Percentiles rank a stretch among this genome's conserved stretches.
phyloP scores from a whole-genome alignment of 1,140 invertebrate species.

The Drosophila burlai region DNA sequence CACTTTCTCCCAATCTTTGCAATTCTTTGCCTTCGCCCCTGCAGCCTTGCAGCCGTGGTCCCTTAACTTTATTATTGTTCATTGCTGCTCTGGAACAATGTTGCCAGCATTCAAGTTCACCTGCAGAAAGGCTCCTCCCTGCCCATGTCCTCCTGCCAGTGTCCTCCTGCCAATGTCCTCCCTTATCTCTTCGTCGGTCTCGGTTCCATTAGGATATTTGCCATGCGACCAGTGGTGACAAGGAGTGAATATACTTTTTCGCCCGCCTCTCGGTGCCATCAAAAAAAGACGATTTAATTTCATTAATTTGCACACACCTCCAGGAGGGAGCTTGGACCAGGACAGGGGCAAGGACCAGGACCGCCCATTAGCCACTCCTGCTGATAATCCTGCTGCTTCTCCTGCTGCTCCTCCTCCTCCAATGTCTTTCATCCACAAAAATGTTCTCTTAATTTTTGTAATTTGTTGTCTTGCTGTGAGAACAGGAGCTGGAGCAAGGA shows the following conservation, averaged over 20 bases:
- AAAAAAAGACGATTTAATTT: constrained; percentile 79
- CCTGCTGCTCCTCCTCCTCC: background rate
- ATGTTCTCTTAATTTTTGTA: constrained; percentile 77
- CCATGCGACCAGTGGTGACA: constrained; percentile 31
- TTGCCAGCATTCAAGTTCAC: constrained; percentile 26
- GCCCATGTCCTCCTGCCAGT: background rate
- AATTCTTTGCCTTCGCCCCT: background rate
- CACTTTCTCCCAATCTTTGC: background rate
- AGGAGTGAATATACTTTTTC: constrained; percentile 17
- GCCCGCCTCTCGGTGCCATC: constrained; percentile 45
- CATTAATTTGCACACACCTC: constrained; percentile 71
- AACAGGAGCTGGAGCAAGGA: background rate
- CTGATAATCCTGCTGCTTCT: background rate
- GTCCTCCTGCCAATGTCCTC: background rate
- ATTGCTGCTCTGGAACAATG: constrained; percentile 23
- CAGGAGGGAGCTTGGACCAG: constrained; percentile 12
- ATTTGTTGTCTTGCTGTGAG: constrained; percentile 60
- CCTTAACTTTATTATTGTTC: constrained; percentile 30
- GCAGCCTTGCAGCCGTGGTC: background rate
- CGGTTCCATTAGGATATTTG: constrained; percentile 43
- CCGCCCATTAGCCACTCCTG: constrained; percentile 13
- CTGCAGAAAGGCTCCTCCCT: constrained; percentile 3
- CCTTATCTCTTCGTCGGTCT: constrained; percentile 22
- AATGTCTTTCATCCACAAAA: constrained; percentile 52
- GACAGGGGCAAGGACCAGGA: constrained; percentile 4